These are phyloP conservation scores for Habroteleia sp. DNA, from an alignment of 2,888 invertebrate genomes.

Conservation along the genomic window DNA sequence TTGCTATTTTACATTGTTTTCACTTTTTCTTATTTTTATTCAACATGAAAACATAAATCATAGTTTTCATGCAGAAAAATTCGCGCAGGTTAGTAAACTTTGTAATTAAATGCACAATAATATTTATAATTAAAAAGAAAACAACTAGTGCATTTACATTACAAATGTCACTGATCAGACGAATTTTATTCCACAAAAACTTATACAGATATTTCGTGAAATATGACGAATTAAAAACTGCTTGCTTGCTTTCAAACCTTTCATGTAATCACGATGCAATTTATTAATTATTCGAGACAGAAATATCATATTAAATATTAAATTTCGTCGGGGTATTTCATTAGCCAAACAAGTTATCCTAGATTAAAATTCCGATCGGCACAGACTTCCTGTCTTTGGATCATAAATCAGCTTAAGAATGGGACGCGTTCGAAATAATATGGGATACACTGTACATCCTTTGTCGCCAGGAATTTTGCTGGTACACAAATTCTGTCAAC, in stretches of 20 bases:
- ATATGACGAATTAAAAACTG: too few species aligned
- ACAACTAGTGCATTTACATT: too few species aligned
- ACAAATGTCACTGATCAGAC: too few species aligned
- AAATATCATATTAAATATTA: slow-evolving; percentile 13
- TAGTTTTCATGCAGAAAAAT: slow-evolving; percentile 5
- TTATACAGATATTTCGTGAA: too few species aligned
- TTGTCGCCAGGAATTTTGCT: not conserved
- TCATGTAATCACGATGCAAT: too few species aligned
- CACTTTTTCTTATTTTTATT: slow-evolving; percentile 21
- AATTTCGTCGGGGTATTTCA: too few species aligned
- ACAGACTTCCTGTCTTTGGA: slow-evolving; percentile 13
- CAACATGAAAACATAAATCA: slow-evolving; percentile 14
- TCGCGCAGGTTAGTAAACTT: slow-evolving; percentile 18
- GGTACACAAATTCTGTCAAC: slow-evolving; percentile 1
- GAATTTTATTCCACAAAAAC: too few species aligned
- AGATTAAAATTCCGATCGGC: slow-evolving; percentile 21
- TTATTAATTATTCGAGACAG: slow-evolving; percentile 15
- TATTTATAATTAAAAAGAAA: slow-evolving; percentile 3
- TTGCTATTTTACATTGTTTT: slow-evolving; percentile 1
- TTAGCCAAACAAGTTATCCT: slow-evolving; percentile 1
- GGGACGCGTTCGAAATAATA: slow-evolving; percentile 20
- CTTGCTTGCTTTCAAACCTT: too few species aligned
- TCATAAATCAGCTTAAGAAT: slow-evolving; percentile 21
- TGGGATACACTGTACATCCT: slow-evolving; percentile 6
- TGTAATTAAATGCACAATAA: slow-evolving; percentile 25